A percentile compares a stretch with the other conserved stretches of the same genome.
phyloP scores from a whole-genome alignment of 2,888 invertebrate genomes.

The Patella caerulea region DNA sequence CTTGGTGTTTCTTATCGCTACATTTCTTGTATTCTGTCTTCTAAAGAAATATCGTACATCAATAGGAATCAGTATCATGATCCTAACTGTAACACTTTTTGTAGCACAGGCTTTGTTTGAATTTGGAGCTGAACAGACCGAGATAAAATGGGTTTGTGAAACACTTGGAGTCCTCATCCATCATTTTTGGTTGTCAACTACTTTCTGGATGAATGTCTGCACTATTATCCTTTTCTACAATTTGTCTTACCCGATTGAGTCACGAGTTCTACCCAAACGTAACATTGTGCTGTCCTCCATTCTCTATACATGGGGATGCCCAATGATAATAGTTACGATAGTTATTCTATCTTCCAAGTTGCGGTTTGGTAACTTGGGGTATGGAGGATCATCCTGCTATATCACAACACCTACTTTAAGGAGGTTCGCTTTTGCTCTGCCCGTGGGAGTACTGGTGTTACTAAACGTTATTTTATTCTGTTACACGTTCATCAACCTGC shows the following conservation, averaged over 20 bases:
- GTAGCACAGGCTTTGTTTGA: slow-evolving; percentile 8
- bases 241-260: slow-evolving; percentile 4
- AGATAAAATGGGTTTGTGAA: slow-evolving; percentile 1
- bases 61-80: neutral
- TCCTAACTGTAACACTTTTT: neutral
- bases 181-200: slow-evolving; percentile 13
- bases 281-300: neutral
- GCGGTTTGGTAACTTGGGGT: neutral
- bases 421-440: slow-evolving; percentile 9
- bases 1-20: neutral
- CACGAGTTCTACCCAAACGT: neutral
- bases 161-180: neutral
- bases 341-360: neutral
- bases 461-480: neutral
- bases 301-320: neutral
- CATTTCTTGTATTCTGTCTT: neutral
- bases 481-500: slow-evolving; percentile 4
- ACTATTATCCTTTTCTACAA: slow-evolving; percentile 12
- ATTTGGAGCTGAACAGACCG: slow-evolving; percentile 14
- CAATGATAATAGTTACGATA: neutral
- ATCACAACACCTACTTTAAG: neutral
- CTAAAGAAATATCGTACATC: neutral
- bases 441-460: slow-evolving; percentile 11
- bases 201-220: slow-evolving; percentile 17
- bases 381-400: slow-evolving; percentile 5